Conservation (phyloP, 2,113 vertebrate genomes). For the Picathartes gymnocephalus region DNA sequence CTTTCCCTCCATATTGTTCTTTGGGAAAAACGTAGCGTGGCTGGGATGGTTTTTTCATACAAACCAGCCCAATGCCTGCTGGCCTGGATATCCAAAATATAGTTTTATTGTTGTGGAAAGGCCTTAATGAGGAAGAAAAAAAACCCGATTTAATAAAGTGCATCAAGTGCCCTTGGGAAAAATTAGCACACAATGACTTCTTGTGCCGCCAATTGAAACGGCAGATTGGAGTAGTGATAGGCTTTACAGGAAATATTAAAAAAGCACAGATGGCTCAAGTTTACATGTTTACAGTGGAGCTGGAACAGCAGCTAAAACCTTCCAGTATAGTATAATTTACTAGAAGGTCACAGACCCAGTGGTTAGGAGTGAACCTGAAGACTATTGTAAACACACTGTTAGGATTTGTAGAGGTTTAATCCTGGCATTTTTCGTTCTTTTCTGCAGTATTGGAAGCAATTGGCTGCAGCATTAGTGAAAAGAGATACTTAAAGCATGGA, state of each 20-base stretch:
- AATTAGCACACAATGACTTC: conserved; percentile 72
- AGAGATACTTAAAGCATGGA: conserved; percentile 47
- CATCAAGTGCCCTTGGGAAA: conserved; percentile 67
- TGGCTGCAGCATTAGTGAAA: conserved; percentile 21
- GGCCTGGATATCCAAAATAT: conserved; percentile 36
- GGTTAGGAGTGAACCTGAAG: conserved; percentile 45
- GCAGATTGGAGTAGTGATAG: conserved; percentile 48
- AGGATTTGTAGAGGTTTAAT: conserved; percentile 38
- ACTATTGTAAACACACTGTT: conserved; percentile 36
- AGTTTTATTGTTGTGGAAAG: conserved; percentile 63
- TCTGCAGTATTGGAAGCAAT: conserved; percentile 32
- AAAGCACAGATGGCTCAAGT: conserved; percentile 71
- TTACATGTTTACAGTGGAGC: conserved; percentile 63
- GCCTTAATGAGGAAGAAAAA: conserved; percentile 61
- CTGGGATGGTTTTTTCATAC: not conserved
- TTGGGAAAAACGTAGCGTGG: not conserved
- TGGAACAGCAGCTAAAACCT: conserved; percentile 59
- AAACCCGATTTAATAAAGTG: conserved; percentile 65
- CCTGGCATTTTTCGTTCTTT: not conserved
- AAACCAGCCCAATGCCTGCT: conserved; percentile 47
- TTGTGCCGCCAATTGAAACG: conserved; percentile 65
- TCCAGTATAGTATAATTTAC: conserved; percentile 52
- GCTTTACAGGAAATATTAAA: conserved; percentile 70
- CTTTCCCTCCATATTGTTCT: conserved; percentile 23
- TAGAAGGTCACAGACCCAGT: conserved; percentile 55